phyloP scores from a whole-genome alignment of 35 echinoderm and acorn worm species.

The Patiria miniata region DNA sequence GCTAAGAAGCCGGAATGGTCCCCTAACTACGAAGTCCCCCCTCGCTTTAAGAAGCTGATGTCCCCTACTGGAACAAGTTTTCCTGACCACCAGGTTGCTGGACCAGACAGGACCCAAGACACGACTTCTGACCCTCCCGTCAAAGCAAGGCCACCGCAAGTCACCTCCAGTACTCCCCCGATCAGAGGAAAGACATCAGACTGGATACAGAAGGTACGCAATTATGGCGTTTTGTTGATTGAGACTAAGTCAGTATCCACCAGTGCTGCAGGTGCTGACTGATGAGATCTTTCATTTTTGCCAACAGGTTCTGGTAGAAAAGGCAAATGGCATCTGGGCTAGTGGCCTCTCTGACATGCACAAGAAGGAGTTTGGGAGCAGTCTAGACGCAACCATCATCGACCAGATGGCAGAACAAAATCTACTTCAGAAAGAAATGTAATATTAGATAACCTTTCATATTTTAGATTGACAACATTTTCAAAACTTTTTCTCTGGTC shows the following conservation, averaged over 20 bases:
- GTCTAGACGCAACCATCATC: background rate
- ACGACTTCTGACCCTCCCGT: no score
- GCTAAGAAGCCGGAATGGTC: background rate
- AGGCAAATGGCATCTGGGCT: slow-evolving; percentile 7
- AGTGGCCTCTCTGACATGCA: background rate
- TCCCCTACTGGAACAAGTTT: background rate
- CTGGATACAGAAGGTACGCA: no score
- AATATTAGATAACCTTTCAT: background rate
- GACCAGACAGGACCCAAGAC: no score
- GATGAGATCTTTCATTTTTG: background rate
- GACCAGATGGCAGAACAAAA: background rate
- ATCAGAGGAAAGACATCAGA: no score
- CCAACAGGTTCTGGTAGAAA: background rate
- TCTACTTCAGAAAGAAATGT: background rate
- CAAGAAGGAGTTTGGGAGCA: background rate
- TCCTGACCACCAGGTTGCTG: no score
- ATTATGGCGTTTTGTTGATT: no score
- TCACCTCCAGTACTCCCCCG: no score
- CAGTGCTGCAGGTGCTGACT: no score
- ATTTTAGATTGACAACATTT: no score
- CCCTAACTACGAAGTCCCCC: background rate
- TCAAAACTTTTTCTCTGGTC: no score
- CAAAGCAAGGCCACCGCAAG: no score
- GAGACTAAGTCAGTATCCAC: no score
- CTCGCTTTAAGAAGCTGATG: slow-evolving; percentile 5